A percentile compares a stretch with the other conserved stretches of the same genome.
Evolutionary conservation across 2,797 vertebrate genomes (phyloP).

Genomic region (Coracias cyanogaster): DNA sequence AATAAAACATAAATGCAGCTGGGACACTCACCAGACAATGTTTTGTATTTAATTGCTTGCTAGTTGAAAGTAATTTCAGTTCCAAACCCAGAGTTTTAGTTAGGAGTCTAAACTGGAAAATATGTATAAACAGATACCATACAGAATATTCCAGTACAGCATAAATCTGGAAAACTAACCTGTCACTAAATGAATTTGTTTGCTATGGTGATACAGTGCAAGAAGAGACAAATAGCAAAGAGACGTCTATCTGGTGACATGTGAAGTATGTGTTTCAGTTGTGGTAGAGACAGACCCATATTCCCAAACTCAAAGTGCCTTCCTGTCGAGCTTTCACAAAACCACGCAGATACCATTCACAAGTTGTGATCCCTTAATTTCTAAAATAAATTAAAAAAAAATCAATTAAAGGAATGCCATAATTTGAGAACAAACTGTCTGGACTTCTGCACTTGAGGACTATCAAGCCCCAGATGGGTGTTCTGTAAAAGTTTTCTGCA

Average conservation of each 20-base stretch:
- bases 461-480: neutral
- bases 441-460: neutral
- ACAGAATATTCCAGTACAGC: neutral
- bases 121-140: neutral
- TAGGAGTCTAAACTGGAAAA: neutral
- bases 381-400: neutral
- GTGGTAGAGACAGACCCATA: neutral
- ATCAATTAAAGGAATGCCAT: neutral
- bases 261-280: neutral
- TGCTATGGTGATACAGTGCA: neutral
- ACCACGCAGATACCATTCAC: rapidly evolving
- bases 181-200: neutral
- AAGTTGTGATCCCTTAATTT: neutral
- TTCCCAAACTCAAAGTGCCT: neutral
- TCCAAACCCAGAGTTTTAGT: neutral
- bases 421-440: neutral
- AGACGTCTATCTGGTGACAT: neutral
- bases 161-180: neutral
- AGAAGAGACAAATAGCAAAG: neutral
- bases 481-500: neutral
- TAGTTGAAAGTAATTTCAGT: conserved; percentile 9
- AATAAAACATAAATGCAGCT: neutral
- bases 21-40: neutral
- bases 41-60: conserved; percentile 34
- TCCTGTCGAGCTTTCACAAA: neutral